Conservation (phyloP, 2,797 vertebrate species). For the Anguilla obscura region DNA sequence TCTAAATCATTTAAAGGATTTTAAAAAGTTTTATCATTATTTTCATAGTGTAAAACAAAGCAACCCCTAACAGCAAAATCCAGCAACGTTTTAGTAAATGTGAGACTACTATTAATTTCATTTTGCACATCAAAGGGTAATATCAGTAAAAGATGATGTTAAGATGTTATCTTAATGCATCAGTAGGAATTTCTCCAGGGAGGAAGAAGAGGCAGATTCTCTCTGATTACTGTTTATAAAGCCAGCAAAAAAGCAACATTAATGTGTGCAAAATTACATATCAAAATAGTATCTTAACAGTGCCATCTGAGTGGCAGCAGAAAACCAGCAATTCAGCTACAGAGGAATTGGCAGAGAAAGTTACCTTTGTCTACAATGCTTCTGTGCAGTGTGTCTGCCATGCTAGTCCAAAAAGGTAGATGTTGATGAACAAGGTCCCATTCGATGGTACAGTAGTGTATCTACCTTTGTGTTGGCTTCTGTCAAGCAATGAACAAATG, state of each 20-base stretch:
- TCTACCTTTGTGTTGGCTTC: neutral
- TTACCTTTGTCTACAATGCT: neutral
- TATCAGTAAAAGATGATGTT: neutral
- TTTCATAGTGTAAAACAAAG: neutral
- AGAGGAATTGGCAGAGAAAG: neutral
- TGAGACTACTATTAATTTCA: neutral
- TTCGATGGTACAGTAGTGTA: neutral
- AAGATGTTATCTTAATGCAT: constrained; percentile 1
- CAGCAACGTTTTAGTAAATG: neutral
- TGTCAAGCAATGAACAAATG: neutral
- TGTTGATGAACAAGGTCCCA: neutral
- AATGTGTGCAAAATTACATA: neutral
- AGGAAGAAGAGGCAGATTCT: neutral
- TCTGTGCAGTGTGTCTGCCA: neutral
- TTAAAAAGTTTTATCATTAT: neutral
- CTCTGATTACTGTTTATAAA: neutral
- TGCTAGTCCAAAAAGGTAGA: neutral
- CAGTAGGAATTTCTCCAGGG: neutral
- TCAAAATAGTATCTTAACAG: neutral
- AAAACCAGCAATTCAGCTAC: neutral
- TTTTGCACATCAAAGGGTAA: neutral
- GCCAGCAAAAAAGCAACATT: neutral
- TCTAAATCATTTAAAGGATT: neutral
- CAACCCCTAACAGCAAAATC: neutral
- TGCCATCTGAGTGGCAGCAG: neutral